Percentiles rank a stretch among this genome's conserved stretches.
Conservation (phyloP, 2,113 vertebrate genomes). For the Monarcha castaneiventris region DNA sequence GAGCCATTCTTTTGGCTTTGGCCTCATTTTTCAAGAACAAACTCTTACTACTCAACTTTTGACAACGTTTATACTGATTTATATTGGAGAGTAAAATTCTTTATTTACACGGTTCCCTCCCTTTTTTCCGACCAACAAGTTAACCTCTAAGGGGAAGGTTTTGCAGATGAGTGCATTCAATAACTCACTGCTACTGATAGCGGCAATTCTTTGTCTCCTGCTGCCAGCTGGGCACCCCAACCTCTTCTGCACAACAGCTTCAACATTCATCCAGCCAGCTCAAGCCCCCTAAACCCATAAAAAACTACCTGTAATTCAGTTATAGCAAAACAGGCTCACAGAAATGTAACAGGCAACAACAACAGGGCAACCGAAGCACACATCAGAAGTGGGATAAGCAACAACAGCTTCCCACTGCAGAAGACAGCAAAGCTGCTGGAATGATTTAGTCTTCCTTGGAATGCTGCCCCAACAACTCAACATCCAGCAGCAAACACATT, state of each 20-base stretch:
- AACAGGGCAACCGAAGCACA: not conserved
- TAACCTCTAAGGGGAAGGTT: not conserved
- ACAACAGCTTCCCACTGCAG: not conserved
- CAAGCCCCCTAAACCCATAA: not conserved
- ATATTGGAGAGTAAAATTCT: not conserved
- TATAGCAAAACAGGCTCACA: not conserved
- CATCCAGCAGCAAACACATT: not conserved
- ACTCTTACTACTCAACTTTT: not conserved
- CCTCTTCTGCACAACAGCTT: not conserved
- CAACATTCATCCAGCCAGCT: not conserved
- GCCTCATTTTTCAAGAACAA: not conserved
- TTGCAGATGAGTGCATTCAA: not conserved
- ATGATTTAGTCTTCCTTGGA: not conserved
- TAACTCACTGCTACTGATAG: not conserved
- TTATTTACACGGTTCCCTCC: not conserved
- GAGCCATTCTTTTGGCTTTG: not conserved
- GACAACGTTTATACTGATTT: not conserved
- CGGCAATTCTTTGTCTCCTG: not conserved
- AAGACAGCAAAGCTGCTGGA: not conserved
- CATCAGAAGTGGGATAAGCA: not conserved
- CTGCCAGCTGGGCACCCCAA: not conserved
- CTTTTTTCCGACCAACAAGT: not conserved
- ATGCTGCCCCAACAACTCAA: not conserved
- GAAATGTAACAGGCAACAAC: not conserved
- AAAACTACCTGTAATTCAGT: not conserved